Base-by-base conservation (phyloP, 1,140 invertebrate genomes). In the Notospermus geniculatus region DNA sequence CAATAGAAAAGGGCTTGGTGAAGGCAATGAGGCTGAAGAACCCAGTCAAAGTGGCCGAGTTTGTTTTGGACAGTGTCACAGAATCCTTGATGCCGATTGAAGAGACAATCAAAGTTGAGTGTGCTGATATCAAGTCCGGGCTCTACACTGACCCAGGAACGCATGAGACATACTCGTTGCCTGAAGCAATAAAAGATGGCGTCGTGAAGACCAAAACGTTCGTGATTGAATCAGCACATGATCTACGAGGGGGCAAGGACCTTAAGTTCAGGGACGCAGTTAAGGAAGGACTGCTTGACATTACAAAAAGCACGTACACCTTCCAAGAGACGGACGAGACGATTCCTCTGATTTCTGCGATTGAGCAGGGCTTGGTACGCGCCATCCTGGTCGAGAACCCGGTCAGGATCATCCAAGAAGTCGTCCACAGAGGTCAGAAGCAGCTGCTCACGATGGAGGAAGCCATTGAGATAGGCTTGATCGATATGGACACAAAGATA, bases 1-100 rank as follows among this genome's bases (percentile, higher is more conserved):
- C 76, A 45, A 67, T 68, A 32, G 68, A 67, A 22, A 64, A 76
- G 2, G 73, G 70, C 5, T 60, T 65, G 1, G 46, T 73, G 9
- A 72, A 72, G 27, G 71, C 32, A 4, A 36, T 36, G 32, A 4
- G 4, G 4, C 4, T 36, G 32, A 36, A 36, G 32, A 36, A 36
- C 32, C 32, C 32, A 36, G 32, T 36, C 4, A 15, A 7, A 4
- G 32, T 36, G 32, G 32, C 32, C 4, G 25, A 19, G 25, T 19
- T 19, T n/a, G 46, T 50, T 50, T 23, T 50, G 19, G 46, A 50
- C 25, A 19, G 19, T 9, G 29, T 53, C 1, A 67, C 64, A 15
- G 55, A 55, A 9, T 41, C 54, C 1, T 22, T 63, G 52, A n/a
- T 63, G 15, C 45, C 64, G 11, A 39, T 68, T 15, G 56, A 57